Evolutionary conservation across 2,797 vertebrate genomes (phyloP), one percentile per base, ranked within the genome.

Genomic region (Pelobates cultripes): DNA sequence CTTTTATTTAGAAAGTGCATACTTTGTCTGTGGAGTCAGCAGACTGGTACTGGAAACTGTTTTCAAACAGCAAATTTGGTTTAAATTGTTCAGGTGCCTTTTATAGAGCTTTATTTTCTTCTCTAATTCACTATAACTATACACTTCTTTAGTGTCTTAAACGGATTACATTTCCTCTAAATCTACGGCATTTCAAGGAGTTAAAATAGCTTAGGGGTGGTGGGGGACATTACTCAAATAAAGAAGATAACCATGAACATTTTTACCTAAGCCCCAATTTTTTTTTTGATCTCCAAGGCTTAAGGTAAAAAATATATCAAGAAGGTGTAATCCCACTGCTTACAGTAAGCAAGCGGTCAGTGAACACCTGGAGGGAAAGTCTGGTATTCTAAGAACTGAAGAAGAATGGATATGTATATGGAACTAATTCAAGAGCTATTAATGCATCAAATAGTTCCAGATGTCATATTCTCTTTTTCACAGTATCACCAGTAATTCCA

Each of bases 401-500:
- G 42, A 51, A 40, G 42, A 42, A 60, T 28, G 53, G 47, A 69
- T 40, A 75, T 70, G 40, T 47, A 43, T 63, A 70, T 28, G 68
- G 44, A 81, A 7, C 43, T 75, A 68, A 12, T 12, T 64, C n/a
- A 64, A 28, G n/a, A 40, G 43, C 43, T 68, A 61, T 61, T 17
- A 42, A 43, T 41, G 60, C 15, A 60, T 8, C 13, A n/a, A 78
- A 57, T n/a, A 5, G 68, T 77, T 66, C 69, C 10, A 42, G 17
- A 43, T 51, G 42, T 44, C 41, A 70, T 76, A 43, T 28, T 55
- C 66, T 67, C 43, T 41, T 41, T 77, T 41, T 67, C 45, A 63
- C 17, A 43, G 63, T 57, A 77, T 43, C 9, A 76, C n/a, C 60
- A 43, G 47, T 13, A 72, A 68, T 70, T 42, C 73, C 13, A 0